A percentile compares a stretch with the other conserved stretches of the same genome.
Conservation (phyloP, 2,888 invertebrate genomes). For the Scelioninae gen. 1 region DNA sequence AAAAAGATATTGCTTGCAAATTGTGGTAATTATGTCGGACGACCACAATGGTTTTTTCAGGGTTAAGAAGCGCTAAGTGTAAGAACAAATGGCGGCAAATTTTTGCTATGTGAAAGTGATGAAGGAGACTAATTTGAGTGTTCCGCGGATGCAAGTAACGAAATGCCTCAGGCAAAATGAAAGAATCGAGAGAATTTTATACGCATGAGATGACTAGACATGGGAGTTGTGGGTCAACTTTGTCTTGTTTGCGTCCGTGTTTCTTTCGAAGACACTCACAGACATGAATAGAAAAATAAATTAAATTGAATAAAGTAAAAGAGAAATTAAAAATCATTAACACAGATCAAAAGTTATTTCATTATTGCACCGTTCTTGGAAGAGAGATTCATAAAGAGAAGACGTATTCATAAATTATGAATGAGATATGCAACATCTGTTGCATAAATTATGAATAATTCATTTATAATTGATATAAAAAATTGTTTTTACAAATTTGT, state of each 20-base stretch:
- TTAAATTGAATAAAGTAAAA: too few relatives aligned
- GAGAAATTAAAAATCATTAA: too few relatives aligned
- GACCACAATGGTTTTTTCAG: constrained; percentile 3
- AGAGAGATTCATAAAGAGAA: too few relatives aligned
- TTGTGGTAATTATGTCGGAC: constrained; percentile 13
- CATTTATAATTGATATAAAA: too few relatives aligned
- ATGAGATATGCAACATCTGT: too few relatives aligned
- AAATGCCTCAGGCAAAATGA: constrained; percentile 20
- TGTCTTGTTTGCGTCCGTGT: constrained; percentile 7
- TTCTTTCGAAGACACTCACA: constrained; percentile 1
- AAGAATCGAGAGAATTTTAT: constrained; percentile 49
- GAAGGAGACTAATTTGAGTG: background rate
- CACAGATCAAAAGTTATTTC: too few relatives aligned
- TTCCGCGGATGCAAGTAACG: constrained; percentile 40
- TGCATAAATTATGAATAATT: too few relatives aligned
- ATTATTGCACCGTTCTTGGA: too few relatives aligned
- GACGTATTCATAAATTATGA: too few relatives aligned
- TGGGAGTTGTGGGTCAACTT: background rate
- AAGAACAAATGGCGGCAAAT: constrained; percentile 47
- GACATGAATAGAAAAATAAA: too few relatives aligned
- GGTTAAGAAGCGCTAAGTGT: background rate
- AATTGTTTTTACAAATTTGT: too few relatives aligned
- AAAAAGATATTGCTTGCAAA: constrained; percentile 42
- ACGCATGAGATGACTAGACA: constrained; percentile 2
- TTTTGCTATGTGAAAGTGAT: constrained; percentile 16